Conservation (phyloP, 2,888 invertebrate species). For the Panzeria rudis region DNA sequence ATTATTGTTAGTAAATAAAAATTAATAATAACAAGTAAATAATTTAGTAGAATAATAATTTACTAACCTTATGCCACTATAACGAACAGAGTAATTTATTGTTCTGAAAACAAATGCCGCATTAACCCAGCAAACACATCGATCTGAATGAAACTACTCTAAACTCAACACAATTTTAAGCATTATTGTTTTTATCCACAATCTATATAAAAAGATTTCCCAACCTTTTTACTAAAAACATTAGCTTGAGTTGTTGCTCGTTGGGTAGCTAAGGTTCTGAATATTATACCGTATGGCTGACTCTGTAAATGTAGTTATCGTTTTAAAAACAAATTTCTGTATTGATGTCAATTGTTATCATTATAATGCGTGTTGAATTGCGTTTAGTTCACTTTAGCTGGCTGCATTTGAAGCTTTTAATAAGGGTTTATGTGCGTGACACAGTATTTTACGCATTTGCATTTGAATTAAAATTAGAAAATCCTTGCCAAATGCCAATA, state of each 20-base stretch:
- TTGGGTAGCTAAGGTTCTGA: background rate
- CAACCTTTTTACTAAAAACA: too few relatives aligned
- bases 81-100: constrained; percentile 14
- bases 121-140: constrained; percentile 12
- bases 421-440: constrained; percentile 56
- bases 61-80: background rate
- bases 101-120: constrained; percentile 1
- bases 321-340: constrained; percentile 60
- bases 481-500: constrained; percentile 39
- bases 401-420: constrained; percentile 46
- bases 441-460: constrained; percentile 61
- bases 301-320: constrained; percentile 22
- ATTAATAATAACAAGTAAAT: constrained; percentile 1
- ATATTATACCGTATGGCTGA: too few relatives aligned
- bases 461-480: constrained; percentile 65
- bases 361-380: constrained; percentile 61
- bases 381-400: constrained; percentile 37
- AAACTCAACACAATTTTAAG: too few relatives aligned
- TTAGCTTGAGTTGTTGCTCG: background rate
- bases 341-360: constrained; percentile 70
- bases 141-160: background rate
- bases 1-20: constrained; percentile 1
- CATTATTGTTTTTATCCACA: too few relatives aligned
- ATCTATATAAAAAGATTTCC: too few relatives aligned
- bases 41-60: background rate